Evolutionary conservation across 2,113 vertebrate species (phyloP).

Genomic region (Notechis scutatus): DNA sequence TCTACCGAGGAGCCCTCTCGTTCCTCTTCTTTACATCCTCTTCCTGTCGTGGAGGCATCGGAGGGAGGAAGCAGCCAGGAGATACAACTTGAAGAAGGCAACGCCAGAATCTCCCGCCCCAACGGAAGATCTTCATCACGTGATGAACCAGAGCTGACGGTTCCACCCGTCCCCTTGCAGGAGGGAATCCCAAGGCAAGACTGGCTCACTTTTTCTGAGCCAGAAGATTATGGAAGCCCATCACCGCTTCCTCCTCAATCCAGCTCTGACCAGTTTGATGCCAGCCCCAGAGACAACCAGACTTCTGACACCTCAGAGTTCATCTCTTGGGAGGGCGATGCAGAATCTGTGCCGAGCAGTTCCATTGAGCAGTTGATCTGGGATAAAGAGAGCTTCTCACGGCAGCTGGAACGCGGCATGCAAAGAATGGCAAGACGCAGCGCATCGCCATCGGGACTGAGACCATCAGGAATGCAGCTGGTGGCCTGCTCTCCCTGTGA

Average conservation of each 20-base stretch:
- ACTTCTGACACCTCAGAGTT: too few relatives aligned
- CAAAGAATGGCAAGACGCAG: background rate
- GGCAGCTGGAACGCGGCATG: background rate
- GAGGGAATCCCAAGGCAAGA: too few relatives aligned
- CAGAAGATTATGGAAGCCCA: background rate
- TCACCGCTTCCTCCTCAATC: too few relatives aligned
- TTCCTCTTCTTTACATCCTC: background rate
- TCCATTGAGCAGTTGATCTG: background rate
- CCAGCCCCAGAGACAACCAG: background rate
- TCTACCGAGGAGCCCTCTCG: background rate
- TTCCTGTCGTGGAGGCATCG: background rate
- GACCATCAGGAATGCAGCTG: background rate
- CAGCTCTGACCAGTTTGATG: background rate
- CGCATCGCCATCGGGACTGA: background rate
- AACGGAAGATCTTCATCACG: background rate
- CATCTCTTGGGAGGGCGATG: background rate
- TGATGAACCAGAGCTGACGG: background rate
- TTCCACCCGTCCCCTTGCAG: background rate
- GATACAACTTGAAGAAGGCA: rapidly evolving
- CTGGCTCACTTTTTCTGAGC: background rate
- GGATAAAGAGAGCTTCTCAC: background rate
- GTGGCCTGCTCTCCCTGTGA: background rate
- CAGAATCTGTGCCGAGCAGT: rapidly evolving
- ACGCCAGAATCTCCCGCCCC: background rate
- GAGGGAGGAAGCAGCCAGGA: background rate